A percentile compares a stretch with the other conserved stretches of the same genome.
These are phyloP conservation scores for Agapostemon virescens DNA, from an alignment of 2,888 invertebrate species.

Conservation along the genomic window DNA sequence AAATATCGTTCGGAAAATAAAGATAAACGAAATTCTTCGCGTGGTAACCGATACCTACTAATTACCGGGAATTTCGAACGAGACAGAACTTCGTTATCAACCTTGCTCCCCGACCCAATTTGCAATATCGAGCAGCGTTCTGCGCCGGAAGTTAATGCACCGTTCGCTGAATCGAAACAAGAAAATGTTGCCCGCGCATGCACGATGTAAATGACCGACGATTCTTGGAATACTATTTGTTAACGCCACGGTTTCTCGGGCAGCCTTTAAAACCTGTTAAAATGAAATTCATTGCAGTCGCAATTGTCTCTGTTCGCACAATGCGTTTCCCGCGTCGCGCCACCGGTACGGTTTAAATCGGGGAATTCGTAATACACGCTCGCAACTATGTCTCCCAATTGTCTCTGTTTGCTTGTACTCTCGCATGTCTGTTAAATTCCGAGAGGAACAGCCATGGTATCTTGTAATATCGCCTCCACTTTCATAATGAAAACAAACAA, in stretches of 20 bases:
- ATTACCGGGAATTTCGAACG: conserved; percentile 4
- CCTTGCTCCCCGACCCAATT: not conserved
- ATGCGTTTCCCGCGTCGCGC: not conserved
- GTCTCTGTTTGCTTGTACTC: conserved; percentile 25
- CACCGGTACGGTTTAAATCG: conserved; percentile 12
- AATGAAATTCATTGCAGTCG: conserved; percentile 23
- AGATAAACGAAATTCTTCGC: not conserved
- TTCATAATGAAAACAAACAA: conserved; percentile 2
- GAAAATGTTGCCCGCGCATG: not conserved
- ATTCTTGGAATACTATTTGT: conserved; percentile 17
- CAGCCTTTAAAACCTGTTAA: conserved; percentile 26
- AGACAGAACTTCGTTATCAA: not conserved
- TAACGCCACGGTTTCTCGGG: conserved; percentile 16
- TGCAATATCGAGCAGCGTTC: not conserved
- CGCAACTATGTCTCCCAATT: not conserved
- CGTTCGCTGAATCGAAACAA: not conserved
- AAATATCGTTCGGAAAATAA: not conserved
- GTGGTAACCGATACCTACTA: not conserved
- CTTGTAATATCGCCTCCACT: not conserved
- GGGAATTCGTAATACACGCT: conserved; percentile 15
- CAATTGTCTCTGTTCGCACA: not conserved
- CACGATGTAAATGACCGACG: conserved; percentile 11
- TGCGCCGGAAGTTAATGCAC: not conserved
- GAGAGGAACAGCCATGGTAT: not conserved
- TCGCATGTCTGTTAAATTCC: not conserved